Evolutionary conservation across 2,113 vertebrate species (phyloP).

Genomic region (Bufo bufo): DNA sequence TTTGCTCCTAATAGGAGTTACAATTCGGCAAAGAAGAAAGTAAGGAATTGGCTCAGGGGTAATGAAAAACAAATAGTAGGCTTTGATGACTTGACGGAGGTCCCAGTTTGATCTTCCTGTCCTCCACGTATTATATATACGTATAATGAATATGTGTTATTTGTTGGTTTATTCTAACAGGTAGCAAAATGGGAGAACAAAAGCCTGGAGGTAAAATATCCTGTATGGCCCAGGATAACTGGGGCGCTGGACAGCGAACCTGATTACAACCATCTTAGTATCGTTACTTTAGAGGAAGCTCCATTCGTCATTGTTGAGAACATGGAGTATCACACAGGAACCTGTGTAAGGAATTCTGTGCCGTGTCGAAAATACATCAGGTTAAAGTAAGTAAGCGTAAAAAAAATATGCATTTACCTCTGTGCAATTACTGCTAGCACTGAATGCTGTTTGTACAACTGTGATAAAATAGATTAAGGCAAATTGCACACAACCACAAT

Average conservation of each 20-base stretch:
- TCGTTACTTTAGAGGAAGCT: slow-evolving; percentile 97
- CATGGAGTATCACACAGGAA: slow-evolving; percentile 91
- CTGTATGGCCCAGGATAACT: slow-evolving; percentile 95
- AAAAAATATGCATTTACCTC: background rate
- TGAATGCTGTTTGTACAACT: background rate
- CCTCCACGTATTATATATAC: background rate
- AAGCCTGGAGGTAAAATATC: slow-evolving; percentile 88
- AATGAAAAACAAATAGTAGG: background rate
- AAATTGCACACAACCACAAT: background rate
- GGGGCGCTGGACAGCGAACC: slow-evolving; percentile 89
- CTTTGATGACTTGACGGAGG: background rate
- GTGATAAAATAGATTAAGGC: background rate
- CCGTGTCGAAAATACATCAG: slow-evolving; percentile 93
- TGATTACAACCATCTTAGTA: slow-evolving; percentile 93
- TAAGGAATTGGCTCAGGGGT: too few species aligned
- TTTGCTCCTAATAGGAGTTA: too few species aligned
- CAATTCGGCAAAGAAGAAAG: too few species aligned
- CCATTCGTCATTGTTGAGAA: slow-evolving; percentile 97
- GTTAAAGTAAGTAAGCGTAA: slow-evolving; percentile 81
- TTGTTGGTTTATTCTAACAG: slow-evolving; percentile 69
- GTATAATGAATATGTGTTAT: background rate
- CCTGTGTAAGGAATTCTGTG: slow-evolving; percentile 95
- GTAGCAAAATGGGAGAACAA: slow-evolving; percentile 96
- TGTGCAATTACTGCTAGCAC: background rate
- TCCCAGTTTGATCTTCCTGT: background rate